These are phyloP conservation scores for Parelbella ahira DNA, from an alignment of 2,888 invertebrate genomes.

Conservation along the genomic window DNA sequence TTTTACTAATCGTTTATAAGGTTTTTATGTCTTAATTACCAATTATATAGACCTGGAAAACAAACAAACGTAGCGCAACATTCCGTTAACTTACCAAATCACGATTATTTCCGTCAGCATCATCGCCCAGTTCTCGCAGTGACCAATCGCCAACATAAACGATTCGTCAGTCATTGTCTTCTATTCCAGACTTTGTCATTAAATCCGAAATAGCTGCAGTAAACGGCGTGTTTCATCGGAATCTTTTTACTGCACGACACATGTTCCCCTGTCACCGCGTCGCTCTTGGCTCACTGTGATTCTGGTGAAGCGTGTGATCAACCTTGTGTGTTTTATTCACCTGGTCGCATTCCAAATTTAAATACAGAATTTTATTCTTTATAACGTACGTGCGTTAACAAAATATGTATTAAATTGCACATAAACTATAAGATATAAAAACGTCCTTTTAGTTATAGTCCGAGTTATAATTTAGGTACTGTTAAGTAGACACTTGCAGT, in stretches of 20 bases:
- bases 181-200: conserved; percentile 53
- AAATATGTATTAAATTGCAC: no score
- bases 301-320: no score
- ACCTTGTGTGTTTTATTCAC: no score
- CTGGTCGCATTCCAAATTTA: no score
- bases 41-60: background rate
- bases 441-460: no score
- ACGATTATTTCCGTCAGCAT: conserved; percentile 24
- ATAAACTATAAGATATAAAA: no score
- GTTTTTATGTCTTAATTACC: conserved; percentile 10
- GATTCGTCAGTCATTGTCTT: conserved; percentile 40
- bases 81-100: conserved; percentile 16
- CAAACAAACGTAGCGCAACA: conserved; percentile 6
- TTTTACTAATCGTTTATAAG: no score
- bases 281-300: no score
- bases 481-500: no score
- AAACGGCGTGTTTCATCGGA: conserved; percentile 51
- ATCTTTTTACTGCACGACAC: conserved; percentile 66
- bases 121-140: conserved; percentile 26
- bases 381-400: no score
- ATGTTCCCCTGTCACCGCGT: conserved; percentile 65
- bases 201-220: conserved; percentile 61
- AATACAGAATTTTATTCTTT: no score
- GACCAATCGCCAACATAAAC: conserved; percentile 35
- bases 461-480: no score